phyloP scores from a whole-genome alignment of 2,113 vertebrate species.

The Xenopus borealis region DNA sequence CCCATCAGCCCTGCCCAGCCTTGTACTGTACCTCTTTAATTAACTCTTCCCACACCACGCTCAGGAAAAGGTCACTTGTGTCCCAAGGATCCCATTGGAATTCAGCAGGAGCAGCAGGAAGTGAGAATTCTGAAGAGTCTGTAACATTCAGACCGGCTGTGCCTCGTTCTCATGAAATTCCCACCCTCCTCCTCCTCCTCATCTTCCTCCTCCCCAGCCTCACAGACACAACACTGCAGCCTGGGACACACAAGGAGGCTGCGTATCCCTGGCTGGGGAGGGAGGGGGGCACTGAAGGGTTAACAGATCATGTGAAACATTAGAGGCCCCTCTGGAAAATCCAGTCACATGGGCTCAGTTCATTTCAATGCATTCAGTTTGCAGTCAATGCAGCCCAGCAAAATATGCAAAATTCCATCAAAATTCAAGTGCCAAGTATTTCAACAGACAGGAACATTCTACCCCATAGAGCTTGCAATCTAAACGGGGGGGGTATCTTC shows the following conservation, averaged over 20 bases:
- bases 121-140: neutral
- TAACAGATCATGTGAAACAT: too few species aligned
- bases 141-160: slow-evolving; percentile 1
- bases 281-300: too few species aligned
- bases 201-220: slow-evolving; percentile 6
- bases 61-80: neutral
- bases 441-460: too few species aligned
- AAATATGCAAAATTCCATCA: too few species aligned
- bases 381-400: too few species aligned
- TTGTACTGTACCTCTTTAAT: neutral
- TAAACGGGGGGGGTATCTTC: too few species aligned
- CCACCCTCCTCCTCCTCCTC: slow-evolving; percentile 9
- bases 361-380: too few species aligned
- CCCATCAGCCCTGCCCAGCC: neutral
- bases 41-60: neutral
- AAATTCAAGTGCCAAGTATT: too few species aligned
- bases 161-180: slow-evolving; percentile 12
- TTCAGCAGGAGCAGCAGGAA: slow-evolving; percentile 21
- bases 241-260: neutral
- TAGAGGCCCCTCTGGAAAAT: too few species aligned
- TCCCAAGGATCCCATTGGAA: neutral
- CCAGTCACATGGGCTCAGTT: too few species aligned
- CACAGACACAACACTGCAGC: slow-evolving; percentile 8
- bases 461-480: too few species aligned
- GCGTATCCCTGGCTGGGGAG: too few species aligned